Base-by-base conservation (phyloP, 2,113 vertebrate species). In the Lasiurus borealis region DNA sequence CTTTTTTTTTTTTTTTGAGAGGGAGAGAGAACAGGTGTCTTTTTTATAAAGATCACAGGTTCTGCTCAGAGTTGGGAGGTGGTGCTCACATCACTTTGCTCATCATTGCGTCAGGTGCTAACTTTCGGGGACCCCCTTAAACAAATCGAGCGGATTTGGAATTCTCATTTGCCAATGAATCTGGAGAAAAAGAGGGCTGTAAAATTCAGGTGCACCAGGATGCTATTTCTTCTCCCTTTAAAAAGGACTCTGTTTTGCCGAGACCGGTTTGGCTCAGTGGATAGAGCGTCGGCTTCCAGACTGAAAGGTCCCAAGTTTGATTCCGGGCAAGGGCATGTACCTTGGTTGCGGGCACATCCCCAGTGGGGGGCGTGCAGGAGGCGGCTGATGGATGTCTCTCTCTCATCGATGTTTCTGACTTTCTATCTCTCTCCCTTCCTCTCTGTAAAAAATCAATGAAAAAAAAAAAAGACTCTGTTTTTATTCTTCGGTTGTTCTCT, bases 1-100 rank as follows among this genome's bases (percentile, higher is more conserved):
- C 25, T 94, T 34, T 69, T 31, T 66, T 72, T 68, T 81, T 87
- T 93, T 52, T n/a, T n/a, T n/a, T n/a, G n/a, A n/a, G n/a, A n/a
- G 36, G 69, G 80, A 93, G 0, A 76, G 40, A 40, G 40, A 40
- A 40, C 40, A 40, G 76, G 19, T 62, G 7, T 19, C 7, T 48
- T 88, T 82, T 77, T 72, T 92, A 31, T 31, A 69, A 85, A 90
- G 76, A 46, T 57, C 8, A 72, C 54, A 95, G 40, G 9, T 11
- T 36, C 52, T 54, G 64, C 5, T 66, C 54, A 46, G 14, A 66
- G 31, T 90, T 85, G 90, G 34, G 91, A 83, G 29, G 46, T 72
- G 91, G 23, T 71, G 34, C 84, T 82, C 44, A 29, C 52, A 68
- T 77, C 52, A 36, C 52, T 95, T 84, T 88, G 21, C n/a, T 73